Conservation (phyloP, 2,797 vertebrate genomes). For the Discoglossus pictus region DNA sequence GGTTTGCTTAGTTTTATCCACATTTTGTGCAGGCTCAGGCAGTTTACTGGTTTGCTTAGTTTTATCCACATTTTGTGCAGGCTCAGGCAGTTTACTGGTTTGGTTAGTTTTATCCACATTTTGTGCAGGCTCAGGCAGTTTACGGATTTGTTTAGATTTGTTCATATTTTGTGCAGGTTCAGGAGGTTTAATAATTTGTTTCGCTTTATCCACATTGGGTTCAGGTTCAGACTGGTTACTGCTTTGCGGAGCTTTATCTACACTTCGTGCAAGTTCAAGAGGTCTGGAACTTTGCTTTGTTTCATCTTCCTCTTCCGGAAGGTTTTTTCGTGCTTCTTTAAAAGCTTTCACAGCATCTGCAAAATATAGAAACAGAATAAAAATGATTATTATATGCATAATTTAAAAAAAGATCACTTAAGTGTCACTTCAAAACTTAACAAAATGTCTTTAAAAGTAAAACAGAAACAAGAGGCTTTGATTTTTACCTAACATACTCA, state of each 20-base stretch:
- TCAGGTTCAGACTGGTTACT: background rate
- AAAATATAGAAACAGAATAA: constrained; percentile 2
- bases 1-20: constrained; percentile 40
- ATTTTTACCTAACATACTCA: no score
- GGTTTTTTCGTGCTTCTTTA: constrained; percentile 68
- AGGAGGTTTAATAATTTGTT: constrained; percentile 41
- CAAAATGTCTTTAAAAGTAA: no score
- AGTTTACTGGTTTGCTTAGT: no score
- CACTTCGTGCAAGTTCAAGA: background rate
- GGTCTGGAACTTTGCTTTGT: constrained; percentile 42
- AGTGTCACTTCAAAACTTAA: no score
- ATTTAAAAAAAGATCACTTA: no score
- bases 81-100: constrained; percentile 28
- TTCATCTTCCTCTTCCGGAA: constrained; percentile 37
- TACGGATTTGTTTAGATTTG: no score
- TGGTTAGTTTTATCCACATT: constrained; percentile 44
- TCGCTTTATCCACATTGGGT: constrained; percentile 35
- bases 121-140: constrained; percentile 24
- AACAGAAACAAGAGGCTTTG: no score
- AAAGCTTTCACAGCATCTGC: constrained; percentile 73
- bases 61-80: constrained; percentile 34
- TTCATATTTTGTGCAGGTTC: constrained; percentile 33
- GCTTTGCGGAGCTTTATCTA: no score
- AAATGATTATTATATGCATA: no score
- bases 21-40: constrained; percentile 32